Percentiles rank a stretch among this genome's conserved stretches.
Conservation (phyloP, 2,888 invertebrate genomes). For the Acanthosepion pharaonis region DNA sequence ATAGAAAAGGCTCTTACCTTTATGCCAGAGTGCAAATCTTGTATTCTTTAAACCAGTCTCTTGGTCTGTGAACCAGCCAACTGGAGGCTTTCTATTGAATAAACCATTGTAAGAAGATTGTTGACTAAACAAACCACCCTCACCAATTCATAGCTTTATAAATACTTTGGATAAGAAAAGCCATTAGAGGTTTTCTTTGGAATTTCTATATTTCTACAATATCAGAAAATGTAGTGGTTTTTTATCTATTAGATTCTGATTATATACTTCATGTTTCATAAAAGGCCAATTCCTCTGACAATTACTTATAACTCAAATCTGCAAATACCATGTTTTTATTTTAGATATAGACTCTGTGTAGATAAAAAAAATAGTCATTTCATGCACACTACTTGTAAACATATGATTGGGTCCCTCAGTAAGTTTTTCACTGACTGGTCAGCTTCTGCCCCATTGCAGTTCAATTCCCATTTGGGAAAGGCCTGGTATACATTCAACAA, state of each 20-base stretch:
- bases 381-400: too few relatives aligned
- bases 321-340: too few relatives aligned
- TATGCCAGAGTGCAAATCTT: background rate
- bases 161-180: background rate
- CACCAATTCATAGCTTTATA: background rate
- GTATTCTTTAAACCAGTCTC: background rate
- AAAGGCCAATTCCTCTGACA: too few relatives aligned
- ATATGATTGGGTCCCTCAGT: too few relatives aligned
- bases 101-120: background rate
- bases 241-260: background rate
- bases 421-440: too few relatives aligned
- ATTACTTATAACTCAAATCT: too few relatives aligned
- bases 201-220: background rate
- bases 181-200: background rate
- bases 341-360: too few relatives aligned
- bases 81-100: background rate
- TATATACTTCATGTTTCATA: too few relatives aligned
- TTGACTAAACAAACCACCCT: background rate
- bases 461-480: too few relatives aligned
- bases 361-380: too few relatives aligned
- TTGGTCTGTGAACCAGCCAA: slow-evolving; percentile 6
- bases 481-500: too few relatives aligned
- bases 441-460: too few relatives aligned
- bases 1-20: background rate
- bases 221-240: background rate